phyloP scores from a whole-genome alignment of 2,888 invertebrate genomes.

The Dioctria linearis region DNA sequence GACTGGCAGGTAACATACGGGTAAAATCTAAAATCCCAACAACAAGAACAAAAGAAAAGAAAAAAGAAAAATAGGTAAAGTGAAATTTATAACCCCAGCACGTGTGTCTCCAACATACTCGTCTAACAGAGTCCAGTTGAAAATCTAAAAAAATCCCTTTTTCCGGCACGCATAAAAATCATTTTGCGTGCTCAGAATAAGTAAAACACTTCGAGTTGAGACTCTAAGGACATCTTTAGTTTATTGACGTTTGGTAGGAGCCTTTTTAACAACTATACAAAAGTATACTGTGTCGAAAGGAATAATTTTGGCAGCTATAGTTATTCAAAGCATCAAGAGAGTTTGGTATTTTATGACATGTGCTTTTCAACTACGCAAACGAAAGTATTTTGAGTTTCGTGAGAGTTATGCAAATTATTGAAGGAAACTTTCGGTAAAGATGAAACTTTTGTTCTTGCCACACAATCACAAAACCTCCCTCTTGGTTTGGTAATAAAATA shows the following conservation, averaged over 20 bases:
- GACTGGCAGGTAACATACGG: too few relatives aligned
- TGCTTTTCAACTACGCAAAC: neutral
- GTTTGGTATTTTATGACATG: neutral
- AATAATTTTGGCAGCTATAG: neutral
- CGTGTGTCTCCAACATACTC: constrained; percentile 19
- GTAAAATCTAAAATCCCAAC: neutral
- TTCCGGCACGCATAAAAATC: constrained; percentile 24
- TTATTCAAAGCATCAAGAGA: neutral
- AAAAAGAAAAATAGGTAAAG: neutral
- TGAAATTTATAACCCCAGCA: constrained; percentile 20
- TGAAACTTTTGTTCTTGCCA: neutral
- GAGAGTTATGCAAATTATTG: constrained; percentile 29
- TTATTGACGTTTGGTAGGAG: neutral
- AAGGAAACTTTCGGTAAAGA: constrained; percentile 10
- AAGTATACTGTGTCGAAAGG: neutral
- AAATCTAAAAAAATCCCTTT: constrained; percentile 17
- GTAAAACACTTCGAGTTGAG: neutral
- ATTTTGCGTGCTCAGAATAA: constrained; percentile 26
- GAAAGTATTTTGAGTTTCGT: neutral
- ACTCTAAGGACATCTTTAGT: neutral
- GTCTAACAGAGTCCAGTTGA: constrained; percentile 13
- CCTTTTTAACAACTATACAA: neutral
- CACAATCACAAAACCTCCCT: neutral
- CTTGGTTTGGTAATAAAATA: neutral
- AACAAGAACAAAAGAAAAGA: neutral